Evolutionary conservation across 2,888 invertebrate genomes (phyloP), one percentile per base, ranked within the genome.

Genomic region (Scrobipalpa atriplicella): DNA sequence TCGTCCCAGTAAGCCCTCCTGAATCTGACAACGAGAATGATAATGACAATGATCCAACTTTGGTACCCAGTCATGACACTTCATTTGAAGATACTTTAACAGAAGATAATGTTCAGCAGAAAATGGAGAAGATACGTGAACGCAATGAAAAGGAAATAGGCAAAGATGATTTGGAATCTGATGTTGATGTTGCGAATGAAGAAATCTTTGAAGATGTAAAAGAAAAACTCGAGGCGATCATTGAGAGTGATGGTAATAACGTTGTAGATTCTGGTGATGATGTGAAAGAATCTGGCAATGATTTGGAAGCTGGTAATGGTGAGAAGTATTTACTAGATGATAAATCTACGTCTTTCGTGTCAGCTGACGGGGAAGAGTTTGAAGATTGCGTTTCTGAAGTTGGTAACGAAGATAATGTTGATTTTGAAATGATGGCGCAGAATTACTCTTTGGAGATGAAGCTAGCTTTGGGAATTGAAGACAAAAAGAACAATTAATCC

Each of bases 381-480:
- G 89, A 89, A 72, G 90, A 92, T 74, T 90, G 90, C 64, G 73
- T 84, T 2, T 87, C 86, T 56, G 81, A 81, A 65, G 60, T 61
- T 1, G 18, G 38, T 29, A 13, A 64, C 7, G 66, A 66, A 63
- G 67, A 70, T 16, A 68, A 66, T 3, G 36, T 58, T 7, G 73
- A 76, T 0, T 85, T 82, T 67, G 75, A 80, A 69, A 76, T 82
- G 9, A 77, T 82, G 1, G 83, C 81, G 52, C 86, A 87, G 71
- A 88, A 81, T 66, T 87, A 86, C 71, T 87, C 90, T 5, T 71
- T 92, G 58, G 92, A 92, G 78, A 92, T 92, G 92, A 90, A 90
- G 71, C 68, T 89, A 62, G 88, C 86, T 62, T 76, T 89, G 73
- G 86, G 84, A 3, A 81, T 85, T 71, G 83, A 81, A 39, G 76